These are phyloP conservation scores for Galerucella pusilla DNA, from an alignment of 2,888 invertebrate species.

Conservation along the genomic window DNA sequence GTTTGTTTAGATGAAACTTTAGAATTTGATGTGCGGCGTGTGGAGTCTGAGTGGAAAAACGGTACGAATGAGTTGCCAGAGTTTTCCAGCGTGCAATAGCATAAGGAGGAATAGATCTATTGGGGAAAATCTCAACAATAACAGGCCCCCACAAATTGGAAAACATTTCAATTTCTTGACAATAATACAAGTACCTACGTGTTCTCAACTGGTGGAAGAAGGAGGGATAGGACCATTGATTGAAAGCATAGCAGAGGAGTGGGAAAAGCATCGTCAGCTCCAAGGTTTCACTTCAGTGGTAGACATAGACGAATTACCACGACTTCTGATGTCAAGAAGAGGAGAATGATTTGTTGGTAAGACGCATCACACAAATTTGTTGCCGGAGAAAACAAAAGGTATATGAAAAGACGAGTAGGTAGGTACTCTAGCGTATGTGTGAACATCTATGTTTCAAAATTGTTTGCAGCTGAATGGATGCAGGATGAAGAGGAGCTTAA, in stretches of 20 bases:
- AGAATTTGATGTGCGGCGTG: too few species aligned
- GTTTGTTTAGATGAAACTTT: too few species aligned
- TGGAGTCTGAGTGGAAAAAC: too few species aligned
- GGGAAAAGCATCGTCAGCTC: background rate
- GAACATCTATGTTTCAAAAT: background rate
- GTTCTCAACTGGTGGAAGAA: background rate
- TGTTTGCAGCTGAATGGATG: background rate
- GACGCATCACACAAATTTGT: background rate
- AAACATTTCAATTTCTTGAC: too few species aligned
- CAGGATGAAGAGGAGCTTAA: background rate
- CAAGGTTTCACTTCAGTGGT: background rate
- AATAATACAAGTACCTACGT: too few species aligned
- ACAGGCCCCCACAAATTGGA: too few species aligned
- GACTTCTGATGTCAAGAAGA: background rate
- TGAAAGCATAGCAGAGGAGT: background rate
- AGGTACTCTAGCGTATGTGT: background rate
- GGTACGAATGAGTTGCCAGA: too few species aligned
- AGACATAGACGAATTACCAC: background rate
- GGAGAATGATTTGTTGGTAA: background rate
- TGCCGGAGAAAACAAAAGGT: background rate
- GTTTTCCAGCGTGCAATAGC: too few species aligned
- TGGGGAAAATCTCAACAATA: too few species aligned
- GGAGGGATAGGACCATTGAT: conserved; percentile 11
- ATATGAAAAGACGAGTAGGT: background rate
- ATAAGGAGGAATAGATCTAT: too few species aligned